Base-by-base conservation (phyloP, 2,113 vertebrate genomes). In the Recurvirostra avosetta region DNA sequence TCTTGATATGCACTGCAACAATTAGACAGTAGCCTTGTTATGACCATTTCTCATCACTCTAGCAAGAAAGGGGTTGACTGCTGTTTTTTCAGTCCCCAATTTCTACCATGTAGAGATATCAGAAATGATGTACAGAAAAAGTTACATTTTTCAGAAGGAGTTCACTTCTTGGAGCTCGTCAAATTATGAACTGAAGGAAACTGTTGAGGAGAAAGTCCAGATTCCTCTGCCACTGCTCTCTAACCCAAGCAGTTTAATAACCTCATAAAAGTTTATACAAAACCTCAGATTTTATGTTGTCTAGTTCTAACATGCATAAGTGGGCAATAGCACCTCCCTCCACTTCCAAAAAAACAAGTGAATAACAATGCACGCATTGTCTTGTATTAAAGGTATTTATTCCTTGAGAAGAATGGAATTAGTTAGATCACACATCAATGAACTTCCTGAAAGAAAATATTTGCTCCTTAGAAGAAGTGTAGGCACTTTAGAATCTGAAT, bases 1-100 rank as follows among this genome's bases (percentile, higher is more conserved):
- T 36, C 5, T 3, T 20, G 38, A 47, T 25, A 67, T 1, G 17
- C 38, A 36, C 12, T 1, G 0, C 13, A 45, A 29, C 14, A 59
- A 32, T 36, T 21, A 40, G 30, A 32, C 27, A 15, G 11, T 20
- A 7, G 26, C 18, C 40, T 47, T 56, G 16, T 19, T 80, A 12
- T 15, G 15, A 29, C 25, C 15, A 13, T n/a, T 68, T 76, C 29
- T 63, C 32, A 77, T 12, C 22, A 58, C 17, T 56, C 4, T 4
- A 63, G 15, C 14, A 65, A 53, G 34, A 88, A 55, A 61, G 21
- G 9, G 59, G 8, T 6, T 65, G 32, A 55, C 25, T 34, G 27
- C 14, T 59, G n/a, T 4, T 49, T 72, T 53, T 62, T 62, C 27
- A n/a, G 25, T 72, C 5, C 5, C 1, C 4, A 18, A 1, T 86